These are phyloP conservation scores for Luperina nickerlii DNA, from an alignment of 2,888 invertebrate species.

Conservation along the genomic window DNA sequence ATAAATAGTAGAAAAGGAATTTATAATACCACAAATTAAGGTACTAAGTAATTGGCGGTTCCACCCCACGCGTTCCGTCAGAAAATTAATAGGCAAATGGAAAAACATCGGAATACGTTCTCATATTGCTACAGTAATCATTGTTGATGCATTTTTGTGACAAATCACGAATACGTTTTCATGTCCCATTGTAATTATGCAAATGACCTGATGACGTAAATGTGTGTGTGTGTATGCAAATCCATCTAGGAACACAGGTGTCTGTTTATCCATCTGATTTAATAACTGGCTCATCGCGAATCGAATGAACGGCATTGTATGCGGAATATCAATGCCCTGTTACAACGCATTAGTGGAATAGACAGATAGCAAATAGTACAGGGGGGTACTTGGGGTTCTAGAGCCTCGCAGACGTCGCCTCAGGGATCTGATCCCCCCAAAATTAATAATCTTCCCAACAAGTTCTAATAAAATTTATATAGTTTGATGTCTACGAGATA, in stretches of 20 bases:
- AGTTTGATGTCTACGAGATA: conserved; percentile 43
- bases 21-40: conserved; percentile 63
- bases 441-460: conserved; percentile 60
- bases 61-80: conserved; percentile 54
- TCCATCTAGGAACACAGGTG: conserved; percentile 78
- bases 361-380: conserved; percentile 81
- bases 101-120: conserved; percentile 59
- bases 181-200: conserved; percentile 76
- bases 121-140: conserved; percentile 56
- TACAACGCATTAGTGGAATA: conserved; percentile 85
- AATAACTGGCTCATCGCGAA: conserved; percentile 86
- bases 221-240: conserved; percentile 71
- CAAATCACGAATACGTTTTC: conserved; percentile 69
- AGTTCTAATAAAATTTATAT: conserved; percentile 58
- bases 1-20: conserved; percentile 55
- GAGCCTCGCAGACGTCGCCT: conserved; percentile 57
- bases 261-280: conserved; percentile 87
- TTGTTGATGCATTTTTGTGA: conserved; percentile 70
- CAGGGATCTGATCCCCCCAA: conserved; percentile 45
- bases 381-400: conserved; percentile 70
- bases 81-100: conserved; percentile 67
- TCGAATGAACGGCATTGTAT: conserved; percentile 80
- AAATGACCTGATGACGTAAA: conserved; percentile 71
- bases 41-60: conserved; percentile 64
- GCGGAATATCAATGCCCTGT: conserved; percentile 85